These are phyloP conservation scores for Salvator merianae DNA, from an alignment of 2,113 vertebrate species.

Conservation along the genomic window DNA sequence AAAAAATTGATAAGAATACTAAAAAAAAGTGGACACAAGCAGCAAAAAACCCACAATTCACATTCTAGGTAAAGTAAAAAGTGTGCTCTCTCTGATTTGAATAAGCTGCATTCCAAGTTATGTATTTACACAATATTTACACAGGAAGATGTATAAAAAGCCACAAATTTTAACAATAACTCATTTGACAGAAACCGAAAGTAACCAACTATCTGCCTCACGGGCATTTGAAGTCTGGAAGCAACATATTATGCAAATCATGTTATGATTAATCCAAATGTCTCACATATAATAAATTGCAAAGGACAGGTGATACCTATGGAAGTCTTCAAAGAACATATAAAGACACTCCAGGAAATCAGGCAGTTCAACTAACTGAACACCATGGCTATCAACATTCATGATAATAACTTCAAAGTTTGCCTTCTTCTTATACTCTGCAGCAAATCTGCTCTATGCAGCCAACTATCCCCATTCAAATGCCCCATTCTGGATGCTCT, in stretches of 20 bases:
- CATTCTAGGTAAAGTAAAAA: neutral
- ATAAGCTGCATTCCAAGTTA: neutral
- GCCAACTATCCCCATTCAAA: neutral
- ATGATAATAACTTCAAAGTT: constrained; percentile 12
- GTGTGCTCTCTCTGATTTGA: neutral
- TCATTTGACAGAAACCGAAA: constrained; percentile 40
- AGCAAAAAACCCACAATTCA: neutral
- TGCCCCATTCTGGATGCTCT: constrained; percentile 44
- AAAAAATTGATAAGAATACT: neutral
- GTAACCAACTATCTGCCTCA: constrained; percentile 37
- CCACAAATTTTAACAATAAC: neutral
- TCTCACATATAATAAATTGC: constrained; percentile 47
- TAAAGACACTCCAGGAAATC: constrained; percentile 7
- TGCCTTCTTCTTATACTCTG: constrained; percentile 35
- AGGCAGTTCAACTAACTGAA: constrained; percentile 1
- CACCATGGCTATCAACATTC: constrained; percentile 10
- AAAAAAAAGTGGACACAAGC: neutral
- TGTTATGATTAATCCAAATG: constrained; percentile 48
- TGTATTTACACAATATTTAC: neutral
- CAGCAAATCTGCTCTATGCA: neutral
- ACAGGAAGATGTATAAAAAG: neutral
- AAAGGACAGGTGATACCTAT: constrained; percentile 35
- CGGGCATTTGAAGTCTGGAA: constrained; percentile 25
- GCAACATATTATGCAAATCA: neutral
- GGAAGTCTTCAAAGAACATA: constrained; percentile 20